Evolutionary conservation across 2,888 invertebrate genomes (phyloP).

Genomic region (Leptinotarsa tumamoca): DNA sequence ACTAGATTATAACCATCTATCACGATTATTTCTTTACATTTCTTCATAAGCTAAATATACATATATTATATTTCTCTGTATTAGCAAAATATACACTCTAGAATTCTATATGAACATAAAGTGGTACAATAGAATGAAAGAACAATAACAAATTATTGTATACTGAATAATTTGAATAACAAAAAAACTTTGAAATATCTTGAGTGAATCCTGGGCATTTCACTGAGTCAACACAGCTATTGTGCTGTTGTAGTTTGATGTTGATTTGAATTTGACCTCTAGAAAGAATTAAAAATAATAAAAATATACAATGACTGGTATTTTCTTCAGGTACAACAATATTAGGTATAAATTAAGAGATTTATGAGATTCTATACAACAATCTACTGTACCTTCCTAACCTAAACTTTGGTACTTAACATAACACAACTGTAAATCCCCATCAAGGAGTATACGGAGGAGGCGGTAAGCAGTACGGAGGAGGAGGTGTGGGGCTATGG

Average conservation of each 20-base stretch:
- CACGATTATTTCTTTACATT: conserved; percentile 29
- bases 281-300: neutral
- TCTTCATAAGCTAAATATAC: conserved; percentile 35
- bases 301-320: neutral
- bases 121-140: conserved; percentile 15
- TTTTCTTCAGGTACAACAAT: conserved; percentile 3
- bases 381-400: conserved; percentile 21
- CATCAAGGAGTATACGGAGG: conserved; percentile 72
- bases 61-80: conserved; percentile 34
- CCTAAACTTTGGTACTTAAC: conserved; percentile 37
- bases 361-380: conserved; percentile 3
- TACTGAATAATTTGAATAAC: conserved; percentile 1
- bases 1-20: conserved; percentile 44
- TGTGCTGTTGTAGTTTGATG: neutral
- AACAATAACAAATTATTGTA: conserved; percentile 16
- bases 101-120: conserved; percentile 11
- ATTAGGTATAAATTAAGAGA: neutral
- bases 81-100: conserved; percentile 44
- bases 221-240: neutral
- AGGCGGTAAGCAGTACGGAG: conserved; percentile 67
- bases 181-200: neutral
- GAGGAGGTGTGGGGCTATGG: conserved; percentile 71
- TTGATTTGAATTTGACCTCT: neutral
- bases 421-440: conserved; percentile 7
- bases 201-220: too few relatives aligned